A percentile compares a stretch with the other conserved stretches of the same genome.
These are phyloP conservation scores for Hippolais icterina DNA, from an alignment of 2,113 vertebrate genomes.

Conservation along the genomic window DNA sequence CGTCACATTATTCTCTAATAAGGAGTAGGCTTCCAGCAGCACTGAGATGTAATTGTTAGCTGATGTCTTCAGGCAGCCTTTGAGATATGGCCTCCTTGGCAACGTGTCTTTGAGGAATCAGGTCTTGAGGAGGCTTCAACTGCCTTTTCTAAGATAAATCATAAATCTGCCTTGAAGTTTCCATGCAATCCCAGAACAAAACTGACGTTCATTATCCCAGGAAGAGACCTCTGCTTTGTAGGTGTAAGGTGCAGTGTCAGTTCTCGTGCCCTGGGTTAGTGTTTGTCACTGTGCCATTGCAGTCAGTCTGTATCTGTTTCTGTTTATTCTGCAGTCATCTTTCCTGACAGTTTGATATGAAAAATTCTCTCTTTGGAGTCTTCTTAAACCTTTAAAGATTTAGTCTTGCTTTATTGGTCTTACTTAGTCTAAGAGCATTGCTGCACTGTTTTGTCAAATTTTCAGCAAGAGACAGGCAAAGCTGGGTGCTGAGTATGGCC, in stretches of 20 bases:
- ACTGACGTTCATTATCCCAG: neutral
- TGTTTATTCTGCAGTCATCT: neutral
- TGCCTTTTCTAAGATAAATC: neutral
- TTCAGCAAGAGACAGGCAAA: neutral
- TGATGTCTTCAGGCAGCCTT: neutral
- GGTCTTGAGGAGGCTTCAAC: neutral
- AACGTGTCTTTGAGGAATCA: neutral
- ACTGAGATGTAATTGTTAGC: neutral
- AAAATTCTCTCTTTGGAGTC: neutral
- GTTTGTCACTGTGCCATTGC: neutral
- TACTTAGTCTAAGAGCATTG: neutral
- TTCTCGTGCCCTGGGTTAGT: neutral
- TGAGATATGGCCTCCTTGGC: neutral
- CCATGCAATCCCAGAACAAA: neutral
- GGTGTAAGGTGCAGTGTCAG: neutral
- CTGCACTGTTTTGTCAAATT: neutral
- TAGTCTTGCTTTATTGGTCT: neutral
- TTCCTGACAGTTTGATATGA: neutral
- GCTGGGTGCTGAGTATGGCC: neutral
- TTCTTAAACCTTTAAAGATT: neutral
- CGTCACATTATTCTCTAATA: neutral
- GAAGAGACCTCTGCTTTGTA: neutral
- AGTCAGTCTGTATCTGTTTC: neutral
- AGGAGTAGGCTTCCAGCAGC: neutral
- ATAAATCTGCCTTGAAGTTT: neutral